Evolutionary conservation across 1,140 invertebrate species (phyloP), one percentile per base, ranked within the genome.

Genomic region (Proctacanthus coquilletti): DNA sequence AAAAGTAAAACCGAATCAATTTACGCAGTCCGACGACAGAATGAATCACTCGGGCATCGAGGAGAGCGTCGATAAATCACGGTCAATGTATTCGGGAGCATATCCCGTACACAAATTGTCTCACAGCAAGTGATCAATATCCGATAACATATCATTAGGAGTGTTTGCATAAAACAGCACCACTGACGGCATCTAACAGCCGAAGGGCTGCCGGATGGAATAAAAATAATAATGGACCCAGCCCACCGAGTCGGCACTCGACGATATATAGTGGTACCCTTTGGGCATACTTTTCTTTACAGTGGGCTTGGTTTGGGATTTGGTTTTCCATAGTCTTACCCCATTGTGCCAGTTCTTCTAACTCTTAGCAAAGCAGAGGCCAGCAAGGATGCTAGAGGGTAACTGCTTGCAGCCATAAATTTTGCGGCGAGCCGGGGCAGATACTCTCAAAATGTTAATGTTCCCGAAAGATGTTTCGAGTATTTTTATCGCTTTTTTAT

Each of bases 141-240:
- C 13, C 23, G 23, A 27, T 27, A 27, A 27, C 8, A 27, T 27
- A 27, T 27, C 23, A 27, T 27, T 27, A 27, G 23, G 13, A 27
- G 13, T 27, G 23, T 27, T 27, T 27, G 23, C 8, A 8, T 27
- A 27, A 13, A 8, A 27, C 8, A 8, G 13, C 8, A 13, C 23
- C 8, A 13, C 8, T 8, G 13, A 13, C 13, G 23, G 23, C 8
- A 27, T 9, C 23, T 9, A 27, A 27, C 13, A 27, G 23, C 8
- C 8, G 23, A 8, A 9, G 8, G 23, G 23, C 23, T 13, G 13
- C 23, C 23, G 23, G 23, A 27, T 27, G 13, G 8, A 9, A 13
- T 27, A 27, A 27, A 27, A 27, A 27, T 27, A 27, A 27, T 27
- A 27, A 27, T 9, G n/a, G n/a, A n/a, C n/a, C n/a, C n/a, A n/a